Evolutionary conservation across 2,797 vertebrate species (phyloP).

Genomic region (Eupleurogrammus muticus): DNA sequence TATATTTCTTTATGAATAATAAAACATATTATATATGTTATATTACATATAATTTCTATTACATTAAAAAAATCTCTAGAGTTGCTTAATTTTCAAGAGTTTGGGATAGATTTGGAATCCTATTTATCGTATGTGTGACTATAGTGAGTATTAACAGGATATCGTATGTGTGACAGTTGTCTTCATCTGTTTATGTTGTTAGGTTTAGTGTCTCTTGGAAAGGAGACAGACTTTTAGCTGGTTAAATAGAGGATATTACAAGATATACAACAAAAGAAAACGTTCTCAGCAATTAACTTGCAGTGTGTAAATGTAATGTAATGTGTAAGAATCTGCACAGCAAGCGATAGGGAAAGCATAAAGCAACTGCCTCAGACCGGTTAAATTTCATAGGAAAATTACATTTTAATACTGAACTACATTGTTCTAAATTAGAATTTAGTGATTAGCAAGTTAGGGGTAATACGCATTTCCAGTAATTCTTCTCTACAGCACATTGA

Average conservation of each 20-base stretch:
- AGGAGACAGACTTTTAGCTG: too few relatives aligned
- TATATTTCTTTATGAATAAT: too few relatives aligned
- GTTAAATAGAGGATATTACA: too few relatives aligned
- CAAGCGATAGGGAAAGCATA: not conserved
- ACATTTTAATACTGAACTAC: constrained; percentile 7
- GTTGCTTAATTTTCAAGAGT: too few relatives aligned
- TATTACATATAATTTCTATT: too few relatives aligned
- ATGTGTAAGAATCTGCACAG: too few relatives aligned
- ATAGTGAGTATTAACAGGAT: too few relatives aligned
- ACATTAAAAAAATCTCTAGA: too few relatives aligned
- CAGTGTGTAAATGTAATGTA: too few relatives aligned
- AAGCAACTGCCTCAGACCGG: not conserved
- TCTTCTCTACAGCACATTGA: constrained; percentile 44
- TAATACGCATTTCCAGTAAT: constrained; percentile 38
- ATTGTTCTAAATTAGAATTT: constrained; percentile 3
- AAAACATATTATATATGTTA: too few relatives aligned
- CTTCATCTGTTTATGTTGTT: not conserved
- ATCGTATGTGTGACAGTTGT: not conserved
- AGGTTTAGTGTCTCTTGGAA: not conserved
- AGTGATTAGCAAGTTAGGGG: not conserved
- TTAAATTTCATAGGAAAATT: not conserved
- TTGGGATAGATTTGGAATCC: not conserved
- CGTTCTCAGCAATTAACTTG: too few relatives aligned
- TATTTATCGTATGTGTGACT: not conserved
- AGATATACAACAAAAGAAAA: too few relatives aligned